These are phyloP conservation scores for Hippocampus zosterae DNA, from an alignment of 2,113 vertebrate species.

Conservation along the genomic window DNA sequence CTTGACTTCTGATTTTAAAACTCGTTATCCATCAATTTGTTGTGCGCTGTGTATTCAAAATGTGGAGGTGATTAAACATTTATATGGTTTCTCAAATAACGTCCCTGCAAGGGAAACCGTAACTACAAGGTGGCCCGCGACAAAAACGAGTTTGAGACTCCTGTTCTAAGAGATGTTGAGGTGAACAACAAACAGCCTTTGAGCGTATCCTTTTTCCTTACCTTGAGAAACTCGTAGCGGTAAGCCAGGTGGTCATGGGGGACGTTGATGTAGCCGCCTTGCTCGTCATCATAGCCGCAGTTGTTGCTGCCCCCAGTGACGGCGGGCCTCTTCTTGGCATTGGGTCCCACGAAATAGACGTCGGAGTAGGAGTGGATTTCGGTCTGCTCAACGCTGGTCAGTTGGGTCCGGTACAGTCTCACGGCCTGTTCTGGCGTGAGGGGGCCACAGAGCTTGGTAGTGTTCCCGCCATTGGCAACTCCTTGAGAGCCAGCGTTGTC, in stretches of 20 bases:
- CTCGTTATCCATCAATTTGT: no score
- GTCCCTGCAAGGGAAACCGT: no score
- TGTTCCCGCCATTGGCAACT: slow-evolving; percentile 43
- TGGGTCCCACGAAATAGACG: slow-evolving; percentile 92
- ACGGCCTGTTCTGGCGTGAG: slow-evolving; percentile 86
- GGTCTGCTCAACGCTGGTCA: slow-evolving; percentile 84
- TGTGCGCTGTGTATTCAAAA: no score
- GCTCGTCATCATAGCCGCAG: slow-evolving; percentile 89
- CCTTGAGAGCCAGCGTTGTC: slow-evolving; percentile 63
- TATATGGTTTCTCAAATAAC: no score
- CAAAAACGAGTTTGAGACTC: no score
- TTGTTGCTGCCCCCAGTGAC: slow-evolving; percentile 89
- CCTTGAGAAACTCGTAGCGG: slow-evolving; percentile 94
- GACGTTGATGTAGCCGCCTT: slow-evolving; percentile 90
- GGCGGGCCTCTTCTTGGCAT: slow-evolving; percentile 89
- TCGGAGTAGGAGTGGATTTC: slow-evolving; percentile 87
- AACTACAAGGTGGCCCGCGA: no score
- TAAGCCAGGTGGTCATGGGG: slow-evolving; percentile 95
- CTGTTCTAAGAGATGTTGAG: no score
- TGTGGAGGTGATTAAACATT: no score
- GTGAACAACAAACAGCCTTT: not conserved
- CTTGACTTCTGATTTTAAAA: no score
- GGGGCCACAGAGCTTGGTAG: slow-evolving; percentile 69
- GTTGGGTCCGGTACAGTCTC: slow-evolving; percentile 85
- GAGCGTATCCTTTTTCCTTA: slow-evolving; percentile 35